Evolutionary conservation across 2,797 vertebrate genomes (phyloP).

Genomic region (Hylomyscus alleni): DNA sequence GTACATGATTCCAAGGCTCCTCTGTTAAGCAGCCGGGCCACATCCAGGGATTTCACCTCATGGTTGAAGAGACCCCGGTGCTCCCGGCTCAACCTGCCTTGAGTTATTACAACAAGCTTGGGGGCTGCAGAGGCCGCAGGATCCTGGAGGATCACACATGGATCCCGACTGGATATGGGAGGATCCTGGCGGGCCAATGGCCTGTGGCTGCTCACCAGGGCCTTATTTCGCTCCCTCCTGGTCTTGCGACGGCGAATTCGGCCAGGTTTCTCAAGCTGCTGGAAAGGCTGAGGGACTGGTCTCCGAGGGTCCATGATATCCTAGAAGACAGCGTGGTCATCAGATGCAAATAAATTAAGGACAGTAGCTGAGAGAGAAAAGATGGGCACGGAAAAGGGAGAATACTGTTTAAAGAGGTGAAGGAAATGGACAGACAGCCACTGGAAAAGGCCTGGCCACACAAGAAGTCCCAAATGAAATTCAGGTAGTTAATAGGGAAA

Average conservation of each 20-base stretch:
- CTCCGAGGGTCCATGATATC: constrained; percentile 75
- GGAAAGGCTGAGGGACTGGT: constrained; percentile 80
- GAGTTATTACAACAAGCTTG: constrained; percentile 91
- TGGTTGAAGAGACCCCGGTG: constrained; percentile 94
- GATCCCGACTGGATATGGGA: constrained; percentile 75
- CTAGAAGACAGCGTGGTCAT: constrained; percentile 48
- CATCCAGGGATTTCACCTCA: constrained; percentile 94
- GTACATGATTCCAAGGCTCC: constrained; percentile 17
- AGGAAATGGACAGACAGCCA: background rate
- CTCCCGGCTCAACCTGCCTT: constrained; percentile 91
- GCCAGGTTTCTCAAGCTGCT: constrained; percentile 71
- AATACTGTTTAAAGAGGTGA: background rate
- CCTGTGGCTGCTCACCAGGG: constrained; percentile 62
- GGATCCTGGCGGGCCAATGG: constrained; percentile 44
- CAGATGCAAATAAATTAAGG: background rate
- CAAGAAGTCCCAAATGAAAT: background rate
- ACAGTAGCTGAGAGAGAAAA: background rate
- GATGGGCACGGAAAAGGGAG: background rate
- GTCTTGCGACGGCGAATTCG: constrained; percentile 80
- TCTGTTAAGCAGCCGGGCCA: constrained; percentile 90
- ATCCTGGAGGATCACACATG: constrained; percentile 28
- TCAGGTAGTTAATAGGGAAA: background rate
- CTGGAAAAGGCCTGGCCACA: background rate
- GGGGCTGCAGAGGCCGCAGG: constrained; percentile 24
- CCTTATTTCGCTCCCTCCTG: constrained; percentile 78